Conservation (phyloP, 1,140 invertebrate species). For the Gryllus bimaculatus region DNA sequence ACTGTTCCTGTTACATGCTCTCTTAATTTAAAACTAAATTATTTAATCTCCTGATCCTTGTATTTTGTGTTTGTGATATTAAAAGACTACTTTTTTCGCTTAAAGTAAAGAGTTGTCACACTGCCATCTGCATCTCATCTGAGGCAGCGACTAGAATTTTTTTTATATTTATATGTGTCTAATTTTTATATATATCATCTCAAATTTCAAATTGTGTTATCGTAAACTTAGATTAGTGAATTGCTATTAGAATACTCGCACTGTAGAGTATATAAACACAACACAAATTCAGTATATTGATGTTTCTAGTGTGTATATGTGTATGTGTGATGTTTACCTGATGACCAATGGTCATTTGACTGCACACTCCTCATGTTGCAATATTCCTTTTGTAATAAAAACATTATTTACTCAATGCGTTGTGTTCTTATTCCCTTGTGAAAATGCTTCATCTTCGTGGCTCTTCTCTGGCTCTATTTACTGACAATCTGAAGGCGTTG, state of each 20-base stretch:
- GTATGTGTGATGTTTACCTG: background rate
- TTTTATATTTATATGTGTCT: background rate
- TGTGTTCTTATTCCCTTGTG: too few species aligned
- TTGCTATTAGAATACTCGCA: background rate
- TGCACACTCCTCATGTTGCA: background rate
- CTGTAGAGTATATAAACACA: background rate
- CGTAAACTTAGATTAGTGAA: background rate
- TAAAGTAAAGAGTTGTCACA: background rate
- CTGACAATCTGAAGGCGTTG: too few species aligned
- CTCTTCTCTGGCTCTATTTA: too few species aligned
- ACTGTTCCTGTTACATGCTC: too few species aligned
- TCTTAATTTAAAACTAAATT: too few species aligned
- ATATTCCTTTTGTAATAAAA: background rate
- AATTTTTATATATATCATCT: background rate
- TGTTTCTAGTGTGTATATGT: background rate
- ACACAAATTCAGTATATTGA: background rate
- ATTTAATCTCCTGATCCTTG: too few species aligned
- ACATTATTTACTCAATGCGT: too few species aligned
- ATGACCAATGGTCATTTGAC: background rate
- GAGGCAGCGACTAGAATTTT: background rate
- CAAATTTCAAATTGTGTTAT: background rate
- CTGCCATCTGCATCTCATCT: background rate
- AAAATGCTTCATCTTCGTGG: too few species aligned
- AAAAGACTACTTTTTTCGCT: background rate
- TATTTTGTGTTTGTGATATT: background rate